phyloP scores from a whole-genome alignment of 2,113 vertebrate species.

The Carassius auratus region DNA sequence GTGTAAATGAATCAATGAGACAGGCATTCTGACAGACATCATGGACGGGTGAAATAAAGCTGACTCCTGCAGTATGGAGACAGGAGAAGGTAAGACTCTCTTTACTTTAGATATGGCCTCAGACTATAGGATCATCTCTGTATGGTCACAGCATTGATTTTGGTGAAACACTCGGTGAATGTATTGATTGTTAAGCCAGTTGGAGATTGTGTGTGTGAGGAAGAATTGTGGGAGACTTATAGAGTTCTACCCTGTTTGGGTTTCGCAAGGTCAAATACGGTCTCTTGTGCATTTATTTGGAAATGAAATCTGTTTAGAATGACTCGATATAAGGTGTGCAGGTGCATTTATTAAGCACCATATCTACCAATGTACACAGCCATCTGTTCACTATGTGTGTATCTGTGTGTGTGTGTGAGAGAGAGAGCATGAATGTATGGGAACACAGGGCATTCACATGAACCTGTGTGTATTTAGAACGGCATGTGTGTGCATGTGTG shows the following conservation, averaged over 20 bases:
- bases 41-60: conserved; percentile 51
- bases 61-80: conserved; percentile 51
- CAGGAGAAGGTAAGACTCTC: conserved; percentile 56
- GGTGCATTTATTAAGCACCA: conserved; percentile 44
- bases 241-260: neutral
- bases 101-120: neutral
- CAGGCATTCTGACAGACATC: conserved; percentile 25
- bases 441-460: neutral
- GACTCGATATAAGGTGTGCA: conserved; percentile 27
- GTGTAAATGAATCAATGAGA: conserved; percentile 32
- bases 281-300: neutral
- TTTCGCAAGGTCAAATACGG: conserved; percentile 10
- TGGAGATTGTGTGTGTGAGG: conserved; percentile 22
- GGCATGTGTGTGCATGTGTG: neutral
- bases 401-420: conserved; percentile 1
- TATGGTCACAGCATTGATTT: neutral
- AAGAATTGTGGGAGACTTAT: conserved; percentile 48
- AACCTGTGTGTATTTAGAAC: neutral
- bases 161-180: conserved; percentile 2
- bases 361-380: conserved; percentile 30
- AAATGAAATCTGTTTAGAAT: conserved; percentile 14
- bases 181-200: neutral
- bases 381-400: conserved; percentile 30
- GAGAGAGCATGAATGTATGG: neutral
- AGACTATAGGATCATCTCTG: neutral